Percentiles rank a stretch among this genome's conserved stretches.
These are phyloP conservation scores for Gymnocheta viridis DNA, from an alignment of 2,888 invertebrate genomes.

Conservation along the genomic window DNA sequence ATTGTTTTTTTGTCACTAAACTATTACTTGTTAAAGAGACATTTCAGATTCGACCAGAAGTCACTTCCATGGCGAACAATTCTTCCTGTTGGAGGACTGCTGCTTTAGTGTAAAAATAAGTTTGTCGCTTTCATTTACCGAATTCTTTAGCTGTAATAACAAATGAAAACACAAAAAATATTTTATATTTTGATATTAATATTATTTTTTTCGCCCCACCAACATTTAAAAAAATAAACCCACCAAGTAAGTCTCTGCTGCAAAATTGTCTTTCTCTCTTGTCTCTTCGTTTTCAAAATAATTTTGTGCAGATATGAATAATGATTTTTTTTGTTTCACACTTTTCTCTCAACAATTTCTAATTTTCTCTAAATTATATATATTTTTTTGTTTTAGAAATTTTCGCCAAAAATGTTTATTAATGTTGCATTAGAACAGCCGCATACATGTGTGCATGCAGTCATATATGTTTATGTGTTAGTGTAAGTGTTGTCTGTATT, in stretches of 20 bases:
- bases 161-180: neutral
- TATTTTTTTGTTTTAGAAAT: constrained; percentile 10
- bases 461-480: neutral
- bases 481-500: constrained; percentile 37
- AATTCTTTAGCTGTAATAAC: neutral
- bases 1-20: too few species aligned
- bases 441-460: constrained; percentile 1
- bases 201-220: constrained; percentile 57
- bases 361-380: constrained; percentile 29
- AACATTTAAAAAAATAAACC: constrained; percentile 27
- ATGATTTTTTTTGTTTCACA: neutral
- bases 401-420: constrained; percentile 25
- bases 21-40: too few species aligned
- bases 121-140: too few species aligned
- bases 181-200: neutral
- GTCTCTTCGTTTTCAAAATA: neutral
- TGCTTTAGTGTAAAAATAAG: too few species aligned
- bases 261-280: neutral
- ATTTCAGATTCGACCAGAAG: too few species aligned
- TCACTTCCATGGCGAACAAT: too few species aligned
- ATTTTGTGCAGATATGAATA: constrained; percentile 49
- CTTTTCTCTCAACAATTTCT: constrained; percentile 19
- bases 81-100: too few species aligned
- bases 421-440: constrained; percentile 15
- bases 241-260: neutral